phyloP scores from a whole-genome alignment of 2,888 invertebrate species.

The Andrena praecox region DNA sequence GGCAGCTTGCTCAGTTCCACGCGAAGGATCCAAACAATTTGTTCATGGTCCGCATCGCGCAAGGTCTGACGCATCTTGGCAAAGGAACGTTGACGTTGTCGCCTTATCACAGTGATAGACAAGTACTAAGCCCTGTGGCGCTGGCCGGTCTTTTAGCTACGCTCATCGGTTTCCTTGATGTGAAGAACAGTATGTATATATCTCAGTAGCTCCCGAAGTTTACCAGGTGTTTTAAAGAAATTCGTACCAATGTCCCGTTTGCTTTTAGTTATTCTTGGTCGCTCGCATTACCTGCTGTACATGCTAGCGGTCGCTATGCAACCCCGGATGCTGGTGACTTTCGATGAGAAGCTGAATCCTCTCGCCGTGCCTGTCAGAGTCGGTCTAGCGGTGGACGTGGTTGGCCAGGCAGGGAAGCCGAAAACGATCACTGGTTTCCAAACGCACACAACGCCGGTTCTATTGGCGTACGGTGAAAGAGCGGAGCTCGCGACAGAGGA shows the following conservation, averaged over 20 bases:
- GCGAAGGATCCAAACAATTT: conserved; percentile 98
- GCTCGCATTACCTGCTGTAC: conserved; percentile 98
- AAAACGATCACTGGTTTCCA: conserved; percentile 99
- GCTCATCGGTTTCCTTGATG: conserved; percentile 97
- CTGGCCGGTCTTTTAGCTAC: conserved; percentile 98
- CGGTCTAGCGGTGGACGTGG: conserved; percentile 98
- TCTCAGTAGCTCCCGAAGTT: neutral
- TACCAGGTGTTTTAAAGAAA: neutral
- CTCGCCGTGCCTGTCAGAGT: conserved; percentile 97
- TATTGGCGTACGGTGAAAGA: conserved; percentile 97
- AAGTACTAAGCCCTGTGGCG: conserved; percentile 97
- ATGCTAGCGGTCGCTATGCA: conserved; percentile 99
- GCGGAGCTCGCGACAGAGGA: conserved; percentile 99
- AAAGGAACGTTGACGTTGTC: conserved; percentile 99
- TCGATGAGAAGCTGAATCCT: conserved; percentile 97
- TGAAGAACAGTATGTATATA: conserved; percentile 93
- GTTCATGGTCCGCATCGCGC: conserved; percentile 99
- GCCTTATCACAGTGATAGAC: conserved; percentile 98
- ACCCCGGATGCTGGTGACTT: conserved; percentile 98
- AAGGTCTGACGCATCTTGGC: conserved; percentile 98
- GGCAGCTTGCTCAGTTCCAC: conserved; percentile 98
- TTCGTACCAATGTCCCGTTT: neutral
- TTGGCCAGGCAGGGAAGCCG: conserved; percentile 99
- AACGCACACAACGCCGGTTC: conserved; percentile 99
- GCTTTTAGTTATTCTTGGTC: conserved; percentile 92